A percentile compares a stretch with the other conserved stretches of the same genome.
These are phyloP conservation scores for Stramonita haemastoma DNA, from an alignment of 2,888 invertebrate species.

Conservation along the genomic window DNA sequence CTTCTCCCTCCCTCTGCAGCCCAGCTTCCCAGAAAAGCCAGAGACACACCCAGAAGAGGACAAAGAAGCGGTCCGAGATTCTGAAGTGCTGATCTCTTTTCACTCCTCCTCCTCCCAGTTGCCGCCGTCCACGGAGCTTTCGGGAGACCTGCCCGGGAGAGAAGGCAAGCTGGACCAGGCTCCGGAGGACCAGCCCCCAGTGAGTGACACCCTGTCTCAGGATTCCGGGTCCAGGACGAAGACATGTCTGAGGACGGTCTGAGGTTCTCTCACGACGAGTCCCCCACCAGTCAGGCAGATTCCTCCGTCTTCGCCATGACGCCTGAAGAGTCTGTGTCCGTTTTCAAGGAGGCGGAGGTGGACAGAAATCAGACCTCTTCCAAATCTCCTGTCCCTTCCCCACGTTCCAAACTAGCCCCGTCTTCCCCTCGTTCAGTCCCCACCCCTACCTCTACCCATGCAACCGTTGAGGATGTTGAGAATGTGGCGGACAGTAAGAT, in stretches of 20 bases:
- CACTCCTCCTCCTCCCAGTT: not conserved
- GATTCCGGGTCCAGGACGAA: constrained; percentile 39
- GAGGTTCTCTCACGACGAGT: constrained; percentile 40
- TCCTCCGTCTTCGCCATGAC: not conserved
- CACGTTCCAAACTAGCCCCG: not conserved
- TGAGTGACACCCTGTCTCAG: constrained; percentile 35
- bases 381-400: not conserved
- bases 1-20: not conserved
- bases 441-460: constrained; percentile 3
- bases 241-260: constrained; percentile 39
- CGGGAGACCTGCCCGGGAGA: not conserved
- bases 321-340: constrained; percentile 15
- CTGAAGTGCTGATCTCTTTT: constrained; percentile 19
- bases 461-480: not conserved
- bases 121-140: not conserved
- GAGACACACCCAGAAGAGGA: not conserved
- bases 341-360: not conserved
- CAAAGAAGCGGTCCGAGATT: not conserved
- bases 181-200: constrained; percentile 22
- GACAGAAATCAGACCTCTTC: not conserved
- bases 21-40: not conserved
- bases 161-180: not conserved
- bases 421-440: constrained; percentile 7
- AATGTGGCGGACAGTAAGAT: not conserved
- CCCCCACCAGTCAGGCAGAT: constrained; percentile 4